A percentile compares a stretch with the other conserved stretches of the same genome.
phyloP scores from a whole-genome alignment of 1,140 invertebrate genomes.

The Drosophila bocki region DNA sequence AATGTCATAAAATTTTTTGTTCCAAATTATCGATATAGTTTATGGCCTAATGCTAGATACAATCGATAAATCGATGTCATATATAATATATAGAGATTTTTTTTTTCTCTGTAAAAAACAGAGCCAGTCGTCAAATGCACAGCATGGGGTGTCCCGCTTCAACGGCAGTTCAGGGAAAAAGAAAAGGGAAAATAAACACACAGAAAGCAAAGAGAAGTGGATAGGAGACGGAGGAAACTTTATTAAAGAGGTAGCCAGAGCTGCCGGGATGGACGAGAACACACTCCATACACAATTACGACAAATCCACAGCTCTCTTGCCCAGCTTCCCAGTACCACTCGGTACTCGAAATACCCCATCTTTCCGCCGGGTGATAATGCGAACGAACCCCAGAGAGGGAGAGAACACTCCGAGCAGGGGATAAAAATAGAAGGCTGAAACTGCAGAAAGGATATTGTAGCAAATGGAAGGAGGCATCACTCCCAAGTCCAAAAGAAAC shows the following conservation, averaged over 20 bases:
- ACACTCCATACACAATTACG: conserved; percentile 80
- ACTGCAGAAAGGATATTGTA: conserved; percentile 74
- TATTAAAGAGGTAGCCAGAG: conserved; percentile 67
- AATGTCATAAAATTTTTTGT: no score
- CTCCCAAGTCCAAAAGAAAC: conserved; percentile 20
- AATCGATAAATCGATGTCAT: no score
- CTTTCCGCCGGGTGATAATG: conserved; percentile 63
- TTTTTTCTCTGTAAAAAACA: conserved; percentile 13
- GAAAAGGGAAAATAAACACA: conserved; percentile 35
- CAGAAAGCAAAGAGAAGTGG: neutral
- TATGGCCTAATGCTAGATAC: no score
- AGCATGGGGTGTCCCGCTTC: conserved; percentile 76
- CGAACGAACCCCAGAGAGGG: conserved; percentile 50
- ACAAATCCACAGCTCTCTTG: conserved; percentile 66
- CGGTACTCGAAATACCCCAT: conserved; percentile 11
- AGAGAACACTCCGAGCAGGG: conserved; percentile 9
- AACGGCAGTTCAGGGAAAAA: conserved; percentile 21
- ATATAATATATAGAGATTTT: neutral
- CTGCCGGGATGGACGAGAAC: conserved; percentile 56
- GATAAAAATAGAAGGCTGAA: conserved; percentile 72
- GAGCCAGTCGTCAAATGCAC: conserved; percentile 55
- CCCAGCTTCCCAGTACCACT: conserved; percentile 1
- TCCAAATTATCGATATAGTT: no score
- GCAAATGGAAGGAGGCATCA: conserved; percentile 54
- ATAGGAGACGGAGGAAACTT: conserved; percentile 45